Conservation (phyloP, 2,797 vertebrate species). For the Catharus ustulatus region DNA sequence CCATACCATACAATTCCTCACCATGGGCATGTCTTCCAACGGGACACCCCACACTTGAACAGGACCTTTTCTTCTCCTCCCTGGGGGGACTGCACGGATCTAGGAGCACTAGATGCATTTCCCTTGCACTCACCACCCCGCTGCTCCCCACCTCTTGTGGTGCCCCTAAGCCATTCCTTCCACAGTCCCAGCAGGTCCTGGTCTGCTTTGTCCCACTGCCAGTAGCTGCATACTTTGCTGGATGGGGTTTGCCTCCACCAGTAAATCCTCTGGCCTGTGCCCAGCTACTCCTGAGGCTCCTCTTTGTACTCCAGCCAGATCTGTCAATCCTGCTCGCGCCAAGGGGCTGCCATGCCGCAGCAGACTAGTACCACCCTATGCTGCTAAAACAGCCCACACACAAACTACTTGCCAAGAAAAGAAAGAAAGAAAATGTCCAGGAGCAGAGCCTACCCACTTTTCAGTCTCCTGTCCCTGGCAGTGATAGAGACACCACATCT, state of each 20-base stretch:
- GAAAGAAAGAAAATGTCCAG: not conserved
- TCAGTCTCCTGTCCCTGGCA: not conserved
- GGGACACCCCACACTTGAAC: not conserved
- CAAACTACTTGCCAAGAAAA: conserved; percentile 18
- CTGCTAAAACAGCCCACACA: conserved; percentile 24
- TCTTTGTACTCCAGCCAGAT: conserved; percentile 49
- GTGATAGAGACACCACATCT: not conserved
- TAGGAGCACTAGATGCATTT: not conserved
- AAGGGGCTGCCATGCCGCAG: not conserved
- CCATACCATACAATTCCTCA: not conserved
- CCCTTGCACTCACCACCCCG: rapidly evolving
- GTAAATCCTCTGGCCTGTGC: conserved; percentile 32
- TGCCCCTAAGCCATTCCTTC: not conserved
- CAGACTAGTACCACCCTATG: conserved; percentile 4
- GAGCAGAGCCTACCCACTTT: not conserved
- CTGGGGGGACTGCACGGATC: rapidly evolving
- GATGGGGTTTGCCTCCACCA: conserved; percentile 5
- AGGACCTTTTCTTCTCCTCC: not conserved
- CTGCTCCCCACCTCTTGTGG: not conserved
- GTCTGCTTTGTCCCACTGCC: not conserved
- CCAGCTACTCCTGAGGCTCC: conserved; percentile 25
- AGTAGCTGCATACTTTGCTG: conserved; percentile 33
- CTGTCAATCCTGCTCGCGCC: not conserved
- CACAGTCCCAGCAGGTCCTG: not conserved
- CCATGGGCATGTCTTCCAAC: rapidly evolving